These are phyloP conservation scores for Drosophila pachea DNA, from an alignment of 1,140 invertebrate genomes.

Conservation along the genomic window DNA sequence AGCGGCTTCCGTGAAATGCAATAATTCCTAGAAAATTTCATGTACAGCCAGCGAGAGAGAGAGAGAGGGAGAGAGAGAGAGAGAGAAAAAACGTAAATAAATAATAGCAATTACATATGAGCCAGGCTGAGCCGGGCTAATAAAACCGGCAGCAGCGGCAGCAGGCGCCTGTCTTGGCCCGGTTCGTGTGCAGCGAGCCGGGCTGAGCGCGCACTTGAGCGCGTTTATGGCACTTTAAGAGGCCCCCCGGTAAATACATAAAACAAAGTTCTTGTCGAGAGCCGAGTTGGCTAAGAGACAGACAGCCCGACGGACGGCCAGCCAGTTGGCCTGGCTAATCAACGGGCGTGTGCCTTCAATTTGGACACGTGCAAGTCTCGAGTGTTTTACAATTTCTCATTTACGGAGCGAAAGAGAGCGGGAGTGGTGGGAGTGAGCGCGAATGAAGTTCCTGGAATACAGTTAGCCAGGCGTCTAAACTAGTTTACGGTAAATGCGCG, in stretches of 20 bases:
- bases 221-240: slow-evolving; percentile 71
- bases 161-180: slow-evolving; percentile 31
- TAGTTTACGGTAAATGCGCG: slow-evolving; percentile 56
- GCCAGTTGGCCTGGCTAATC: slow-evolving; percentile 5
- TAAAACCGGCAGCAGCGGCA: slow-evolving; percentile 53
- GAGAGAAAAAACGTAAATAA: slow-evolving; percentile 23
- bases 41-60: slow-evolving; percentile 1
- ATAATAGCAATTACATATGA: slow-evolving; percentile 68
- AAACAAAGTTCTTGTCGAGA: slow-evolving; percentile 36
- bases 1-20: slow-evolving; percentile 47
- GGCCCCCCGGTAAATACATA: slow-evolving; percentile 36
- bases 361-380: slow-evolving; percentile 62
- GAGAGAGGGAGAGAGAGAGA: not conserved
- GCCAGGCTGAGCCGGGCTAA: slow-evolving; percentile 32
- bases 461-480: slow-evolving; percentile 55
- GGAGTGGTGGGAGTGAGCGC: not conserved
- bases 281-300: not conserved
- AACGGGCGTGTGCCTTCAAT: slow-evolving; percentile 65
- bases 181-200: slow-evolving; percentile 1
- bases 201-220: slow-evolving; percentile 42
- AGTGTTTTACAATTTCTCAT: slow-evolving; percentile 48
- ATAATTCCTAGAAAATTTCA: slow-evolving; percentile 56
- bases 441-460: slow-evolving; percentile 40
- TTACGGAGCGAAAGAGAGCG: slow-evolving; percentile 17
- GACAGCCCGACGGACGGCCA: not conserved